A percentile compares a stretch with the other conserved stretches of the same genome.
These are phyloP conservation scores for Semnopithecus entellus DNA, from an alignment of 2,113 vertebrate genomes.

Conservation along the genomic window DNA sequence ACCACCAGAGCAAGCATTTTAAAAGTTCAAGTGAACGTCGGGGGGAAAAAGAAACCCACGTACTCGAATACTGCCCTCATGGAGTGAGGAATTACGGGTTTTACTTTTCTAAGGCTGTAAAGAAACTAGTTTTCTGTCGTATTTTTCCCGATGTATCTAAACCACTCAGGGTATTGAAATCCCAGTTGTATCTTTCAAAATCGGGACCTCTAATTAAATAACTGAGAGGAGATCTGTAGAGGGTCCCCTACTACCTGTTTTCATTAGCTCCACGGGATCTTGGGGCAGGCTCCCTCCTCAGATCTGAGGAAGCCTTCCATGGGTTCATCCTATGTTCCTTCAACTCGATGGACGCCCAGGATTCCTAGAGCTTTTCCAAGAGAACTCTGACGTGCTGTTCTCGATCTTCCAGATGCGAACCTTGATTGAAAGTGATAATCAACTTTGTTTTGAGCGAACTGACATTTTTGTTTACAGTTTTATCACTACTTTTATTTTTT, in stretches of 20 bases:
- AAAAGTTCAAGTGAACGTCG: neutral
- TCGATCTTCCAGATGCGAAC: neutral
- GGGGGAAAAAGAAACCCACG: no score
- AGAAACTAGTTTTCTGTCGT: neutral
- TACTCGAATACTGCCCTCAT: rapidly evolving
- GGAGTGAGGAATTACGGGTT: neutral
- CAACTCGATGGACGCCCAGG: neutral
- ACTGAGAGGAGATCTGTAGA: neutral
- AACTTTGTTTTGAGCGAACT: neutral
- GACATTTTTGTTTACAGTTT: neutral
- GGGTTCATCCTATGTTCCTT: neutral
- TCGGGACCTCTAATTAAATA: neutral
- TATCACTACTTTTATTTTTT: neutral
- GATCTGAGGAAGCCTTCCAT: neutral
- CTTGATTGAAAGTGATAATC: constrained; percentile 5
- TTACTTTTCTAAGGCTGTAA: neutral
- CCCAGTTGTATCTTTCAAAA: neutral
- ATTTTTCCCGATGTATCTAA: neutral
- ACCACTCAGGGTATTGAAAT: neutral
- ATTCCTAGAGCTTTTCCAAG: constrained; percentile 26
- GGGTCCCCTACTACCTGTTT: constrained; percentile 55
- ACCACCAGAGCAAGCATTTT: neutral
- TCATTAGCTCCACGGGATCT: neutral
- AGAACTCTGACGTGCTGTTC: constrained; percentile 45
- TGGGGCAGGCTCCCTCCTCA: neutral